phyloP scores from a whole-genome alignment of 1,140 invertebrate species.

The Camponotus floridanus region DNA sequence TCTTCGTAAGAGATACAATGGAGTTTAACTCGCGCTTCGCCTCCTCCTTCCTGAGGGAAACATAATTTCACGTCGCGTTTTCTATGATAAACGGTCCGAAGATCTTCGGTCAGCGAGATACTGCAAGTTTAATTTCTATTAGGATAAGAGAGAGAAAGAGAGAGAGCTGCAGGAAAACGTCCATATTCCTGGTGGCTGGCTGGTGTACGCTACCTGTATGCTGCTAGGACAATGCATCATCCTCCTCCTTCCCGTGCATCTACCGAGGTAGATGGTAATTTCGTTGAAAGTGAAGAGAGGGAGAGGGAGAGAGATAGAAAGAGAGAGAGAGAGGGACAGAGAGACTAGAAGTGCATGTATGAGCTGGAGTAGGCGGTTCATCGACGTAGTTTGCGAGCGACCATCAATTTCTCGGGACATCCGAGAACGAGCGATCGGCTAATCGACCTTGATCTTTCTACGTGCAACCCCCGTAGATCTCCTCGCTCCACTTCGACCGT shows the following conservation, averaged over 20 bases:
- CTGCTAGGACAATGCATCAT: slow-evolving; percentile 65
- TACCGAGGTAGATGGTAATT: slow-evolving; percentile 60
- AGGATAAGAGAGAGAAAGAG: not conserved
- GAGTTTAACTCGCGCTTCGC: slow-evolving; percentile 37
- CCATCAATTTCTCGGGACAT: slow-evolving; percentile 64
- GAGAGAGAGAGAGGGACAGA: not conserved
- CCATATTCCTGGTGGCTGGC: slow-evolving; percentile 53
- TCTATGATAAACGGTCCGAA: slow-evolving; percentile 58
- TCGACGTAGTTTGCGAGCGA: slow-evolving; percentile 56
- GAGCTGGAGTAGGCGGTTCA: slow-evolving; percentile 56
- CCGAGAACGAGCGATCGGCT: slow-evolving; percentile 57
- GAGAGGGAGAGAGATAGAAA: slow-evolving; percentile 2
- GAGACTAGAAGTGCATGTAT: slow-evolving; percentile 26
- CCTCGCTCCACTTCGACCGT: not conserved
- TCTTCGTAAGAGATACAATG: slow-evolving; percentile 11
- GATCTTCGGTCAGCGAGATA: slow-evolving; percentile 52
- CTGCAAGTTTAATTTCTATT: slow-evolving; percentile 66
- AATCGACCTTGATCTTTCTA: slow-evolving; percentile 53
- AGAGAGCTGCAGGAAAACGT: slow-evolving; percentile 54
- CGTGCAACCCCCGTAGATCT: slow-evolving; percentile 40
- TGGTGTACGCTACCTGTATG: slow-evolving; percentile 50
- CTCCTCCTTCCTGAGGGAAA: slow-evolving; percentile 15
- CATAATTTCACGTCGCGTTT: slow-evolving; percentile 48
- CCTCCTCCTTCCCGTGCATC: slow-evolving; percentile 48
- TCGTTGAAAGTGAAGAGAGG: slow-evolving; percentile 47